Conservation (phyloP, 2,888 invertebrate genomes). For the Carcina quercana region DNA sequence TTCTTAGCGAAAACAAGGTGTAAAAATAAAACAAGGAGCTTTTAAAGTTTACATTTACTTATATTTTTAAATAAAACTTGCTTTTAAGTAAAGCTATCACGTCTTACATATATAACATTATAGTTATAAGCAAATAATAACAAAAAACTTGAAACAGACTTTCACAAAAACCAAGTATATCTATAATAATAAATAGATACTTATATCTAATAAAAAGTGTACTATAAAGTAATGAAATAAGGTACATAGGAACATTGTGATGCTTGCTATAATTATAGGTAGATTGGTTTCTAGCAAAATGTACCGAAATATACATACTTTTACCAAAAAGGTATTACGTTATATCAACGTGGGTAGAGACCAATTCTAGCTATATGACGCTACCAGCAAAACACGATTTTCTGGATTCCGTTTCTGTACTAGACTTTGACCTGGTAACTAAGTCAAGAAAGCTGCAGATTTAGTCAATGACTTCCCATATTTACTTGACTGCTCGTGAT, state of each 20-base stretch:
- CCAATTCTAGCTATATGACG: too few relatives aligned
- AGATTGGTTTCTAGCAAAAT: too few relatives aligned
- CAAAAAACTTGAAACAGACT: conserved; percentile 57
- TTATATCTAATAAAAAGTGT: conserved; percentile 34
- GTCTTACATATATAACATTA: conserved; percentile 54
- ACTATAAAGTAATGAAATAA: conserved; percentile 28
- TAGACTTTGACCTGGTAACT: too few relatives aligned
- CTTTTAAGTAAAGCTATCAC: conserved; percentile 71
- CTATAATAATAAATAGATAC: conserved; percentile 50
- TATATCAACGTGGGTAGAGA: too few relatives aligned
- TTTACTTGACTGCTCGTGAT: too few relatives aligned
- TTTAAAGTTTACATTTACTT: conserved; percentile 59
- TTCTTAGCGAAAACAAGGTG: conserved; percentile 42
- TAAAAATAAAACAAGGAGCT: conserved; percentile 57
- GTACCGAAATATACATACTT: too few relatives aligned
- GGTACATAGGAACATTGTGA: conserved; percentile 58
- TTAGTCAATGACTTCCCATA: too few relatives aligned
- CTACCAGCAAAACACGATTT: too few relatives aligned
- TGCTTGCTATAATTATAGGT: conserved; percentile 17
- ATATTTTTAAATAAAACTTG: conserved; percentile 58
- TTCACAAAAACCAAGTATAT: conserved; percentile 44
- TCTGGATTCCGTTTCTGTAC: too few relatives aligned
- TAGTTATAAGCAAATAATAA: conserved; percentile 56
- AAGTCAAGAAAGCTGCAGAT: too few relatives aligned
- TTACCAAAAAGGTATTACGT: too few relatives aligned